Base-by-base conservation (phyloP, 2,797 vertebrate species). In the Enteromius afrohamiltoni region DNA sequence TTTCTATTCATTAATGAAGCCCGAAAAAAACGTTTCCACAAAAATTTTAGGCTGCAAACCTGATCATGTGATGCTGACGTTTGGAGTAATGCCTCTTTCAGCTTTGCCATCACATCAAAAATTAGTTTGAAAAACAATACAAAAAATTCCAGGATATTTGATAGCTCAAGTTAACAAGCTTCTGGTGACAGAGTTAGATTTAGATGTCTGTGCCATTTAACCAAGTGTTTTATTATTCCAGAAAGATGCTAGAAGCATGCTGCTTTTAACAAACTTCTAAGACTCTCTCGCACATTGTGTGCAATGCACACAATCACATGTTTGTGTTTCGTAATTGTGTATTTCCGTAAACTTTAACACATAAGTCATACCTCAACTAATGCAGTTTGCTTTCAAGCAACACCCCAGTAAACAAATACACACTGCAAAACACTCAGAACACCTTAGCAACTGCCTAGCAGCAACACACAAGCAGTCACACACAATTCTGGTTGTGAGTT, bases 321-420 rank as follows among this genome's bases (percentile, higher is more conserved):
- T 73, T 4, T 31, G 7, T 10, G 8, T 73, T 51, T 51, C 9
- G 4, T 73, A 51, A 74, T 53, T 34, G 47, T 19, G 10, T 31
- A 11, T 51, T 73, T 73, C 16, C 8, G 0, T 19, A 13, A n/a
- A 21, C 71, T 2, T 34, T 34, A 1, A 11, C 23, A 7, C 47
- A 10, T 21, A 73, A 23, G 37, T 60, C 4, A 40, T 60, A 26
- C 74, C 17, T 76, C n/a, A 60, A 0, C n/a, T 42, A 11, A 60
- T 26, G 1, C 21, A 40, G 31, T 58, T 76, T 76, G 51, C 37
- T 60, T 77, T 60, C 4, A 23, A 55, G 51, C 73, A 75, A 75
- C 51, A n/a, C 31, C 13, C 31, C 13, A 75, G 73, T 75, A 37
- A 37, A 55, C 49, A 75, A 21, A 37, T 37, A 55, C 31, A 14